Base-by-base conservation (phyloP, 2,797 vertebrate genomes). In the Paedocypris micromegethes region DNA sequence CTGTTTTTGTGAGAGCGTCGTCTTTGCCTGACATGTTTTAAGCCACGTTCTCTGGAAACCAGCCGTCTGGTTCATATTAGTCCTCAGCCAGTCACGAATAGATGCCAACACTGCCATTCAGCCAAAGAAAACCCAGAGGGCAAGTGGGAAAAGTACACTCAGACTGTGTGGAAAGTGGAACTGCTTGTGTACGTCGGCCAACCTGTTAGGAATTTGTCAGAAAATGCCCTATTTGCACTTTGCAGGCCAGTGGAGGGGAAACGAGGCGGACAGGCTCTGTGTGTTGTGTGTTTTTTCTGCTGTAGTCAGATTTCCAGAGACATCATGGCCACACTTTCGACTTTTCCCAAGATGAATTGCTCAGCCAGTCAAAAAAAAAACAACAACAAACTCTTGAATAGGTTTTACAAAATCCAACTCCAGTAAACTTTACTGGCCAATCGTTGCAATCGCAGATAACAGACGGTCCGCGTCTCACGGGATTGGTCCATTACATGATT, bases 281-380 rank as follows among this genome's bases (percentile, higher is more conserved):
- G 82, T 83, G 68, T 76, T 77, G 74, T 81, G 77, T 73, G 68
- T 41, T 80, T 86, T 77, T 77, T 78, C 77, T 86, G 85, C 83
- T 79, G 78, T 80, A 84, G 85, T 87, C 85, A 83, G 77, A 72
- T 80, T 83, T 75, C 58, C 56, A 80, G 81, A 86, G 75, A 71
- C 81, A 83, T 80, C 75, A 58, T 55, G 67, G 72, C 70, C 70
- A 72, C 73, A 73, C 56, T 52, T 53, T 67, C 63, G 58, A 58
- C 51, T 40, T 9, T 44, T 72, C 78, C 84, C 83, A 76, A 83
- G 82, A 88, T 85, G 73, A 85, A 86, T 82, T 64, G 80, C 72
- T 45, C 65, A 80, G 80, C 85, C 81, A 75, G 58, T 62, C 74
- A 76, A 47, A 58, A 79, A 77, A n/a, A 23, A 1, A 23, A 23